Conservation (phyloP, 2,797 vertebrate genomes). For the Trematomus bernacchii region DNA sequence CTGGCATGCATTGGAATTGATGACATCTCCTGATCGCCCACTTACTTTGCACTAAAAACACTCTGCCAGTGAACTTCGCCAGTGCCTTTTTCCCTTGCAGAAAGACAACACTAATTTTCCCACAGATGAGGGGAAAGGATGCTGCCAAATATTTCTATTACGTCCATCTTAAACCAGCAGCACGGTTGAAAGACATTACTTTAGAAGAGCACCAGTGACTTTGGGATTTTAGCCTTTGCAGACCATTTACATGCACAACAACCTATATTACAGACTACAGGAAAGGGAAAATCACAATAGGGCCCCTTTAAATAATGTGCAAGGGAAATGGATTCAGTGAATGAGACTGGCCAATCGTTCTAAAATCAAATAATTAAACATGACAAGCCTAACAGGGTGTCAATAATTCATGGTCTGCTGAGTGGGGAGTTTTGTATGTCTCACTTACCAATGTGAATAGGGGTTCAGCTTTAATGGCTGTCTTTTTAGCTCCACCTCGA, state of each 20-base stretch:
- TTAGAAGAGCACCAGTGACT: slow-evolving; percentile 7
- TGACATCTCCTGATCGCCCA: slow-evolving; percentile 83
- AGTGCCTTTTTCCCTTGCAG: slow-evolving; percentile 50
- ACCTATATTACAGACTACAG: too few relatives aligned
- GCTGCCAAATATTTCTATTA: not conserved
- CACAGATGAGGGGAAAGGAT: not conserved
- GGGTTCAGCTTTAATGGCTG: slow-evolving; percentile 24
- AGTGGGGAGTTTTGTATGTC: slow-evolving; percentile 43
- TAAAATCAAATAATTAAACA: slow-evolving; percentile 34
- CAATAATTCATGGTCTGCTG: slow-evolving; percentile 39
- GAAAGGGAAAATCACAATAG: too few relatives aligned
- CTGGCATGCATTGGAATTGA: slow-evolving; percentile 82
- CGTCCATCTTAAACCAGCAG: not conserved
- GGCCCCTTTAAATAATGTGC: slow-evolving; percentile 11
- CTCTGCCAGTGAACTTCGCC: slow-evolving; percentile 70
- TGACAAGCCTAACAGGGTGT: slow-evolving; percentile 19
- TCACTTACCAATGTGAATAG: slow-evolving; percentile 34
- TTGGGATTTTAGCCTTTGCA: not conserved
- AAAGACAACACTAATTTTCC: slow-evolving; percentile 32
- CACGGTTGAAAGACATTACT: slow-evolving; percentile 4
- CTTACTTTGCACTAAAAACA: slow-evolving; percentile 76
- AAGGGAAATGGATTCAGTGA: slow-evolving; percentile 10
- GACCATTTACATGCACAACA: too few relatives aligned
- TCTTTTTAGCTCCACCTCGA: slow-evolving; percentile 41
- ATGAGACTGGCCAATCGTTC: slow-evolving; percentile 10